Evolutionary conservation across 2,113 vertebrate species (phyloP), one percentile per base, ranked within the genome.

Genomic region (Dascyllus trimaculatus): DNA sequence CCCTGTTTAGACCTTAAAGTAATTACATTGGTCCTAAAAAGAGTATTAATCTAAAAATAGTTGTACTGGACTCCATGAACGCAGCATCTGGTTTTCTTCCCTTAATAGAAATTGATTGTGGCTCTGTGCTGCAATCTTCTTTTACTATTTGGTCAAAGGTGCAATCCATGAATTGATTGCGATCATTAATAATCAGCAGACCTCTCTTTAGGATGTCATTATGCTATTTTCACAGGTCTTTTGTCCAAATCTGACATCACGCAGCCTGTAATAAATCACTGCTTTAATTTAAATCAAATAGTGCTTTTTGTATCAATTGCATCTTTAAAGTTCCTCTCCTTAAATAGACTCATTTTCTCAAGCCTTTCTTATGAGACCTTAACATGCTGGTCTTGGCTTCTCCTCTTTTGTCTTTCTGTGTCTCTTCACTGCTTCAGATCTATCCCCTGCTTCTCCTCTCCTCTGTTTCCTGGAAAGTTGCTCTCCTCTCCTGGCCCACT

Each of bases 401-500:
- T 81, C 57, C 51, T 35, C 26, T 64, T 85, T n/a, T 91, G 45
- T 82, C 65, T 81, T 65, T 85, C 15, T 85, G 25, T 79, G 5
- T 87, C 26, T 89, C 74, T 81, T 26, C 32, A 48, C 79, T 80
- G 66, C 86, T 53, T 88, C 87, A 87, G 78, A 87, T 68, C 64
- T 85, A 80, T 92, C 82, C 80, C 49, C 70, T 83, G 83, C 83
- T 72, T 78, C 83, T 85, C 76, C 74, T 63, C 70, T 85, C 66
- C 69, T 70, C 75, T 89, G 88, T 87, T 90, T 89, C 80, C 90
- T 90, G 90, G 91, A 92, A 78, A 73, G 56, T 77, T 93, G 85
- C 69, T 80, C 84, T 75, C 66, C 52, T 65, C 73, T 86, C 25
- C 85, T 85, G 92, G 85, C 89, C 32, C 78, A 38, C 80, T 84